Conservation (phyloP, 2,888 invertebrate species). For the Aporophyla lueneburgensis region DNA sequence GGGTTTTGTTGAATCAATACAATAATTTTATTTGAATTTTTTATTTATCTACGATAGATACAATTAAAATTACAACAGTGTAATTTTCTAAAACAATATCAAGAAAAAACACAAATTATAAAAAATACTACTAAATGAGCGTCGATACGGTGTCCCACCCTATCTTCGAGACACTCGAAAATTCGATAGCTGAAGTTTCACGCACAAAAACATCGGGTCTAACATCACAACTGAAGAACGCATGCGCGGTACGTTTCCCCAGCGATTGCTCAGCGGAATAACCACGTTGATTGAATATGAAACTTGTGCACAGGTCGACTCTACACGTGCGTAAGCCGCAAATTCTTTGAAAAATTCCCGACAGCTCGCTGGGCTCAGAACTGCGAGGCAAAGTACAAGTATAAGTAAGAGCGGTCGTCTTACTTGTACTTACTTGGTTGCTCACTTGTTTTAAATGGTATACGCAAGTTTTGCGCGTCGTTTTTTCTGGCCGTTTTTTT, state of each 20-base stretch:
- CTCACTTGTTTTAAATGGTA: slow-evolving; percentile 76
- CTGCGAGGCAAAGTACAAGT: slow-evolving; percentile 65
- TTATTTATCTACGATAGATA: not conserved
- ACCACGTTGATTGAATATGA: slow-evolving; percentile 89
- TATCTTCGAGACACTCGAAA: slow-evolving; percentile 60
- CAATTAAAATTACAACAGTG: not conserved
- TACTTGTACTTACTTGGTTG: slow-evolving; percentile 75
- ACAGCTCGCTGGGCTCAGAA: slow-evolving; percentile 61
- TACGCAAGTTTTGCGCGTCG: slow-evolving; percentile 64
- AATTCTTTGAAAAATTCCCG: slow-evolving; percentile 73
- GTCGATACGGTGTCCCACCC: slow-evolving; percentile 25
- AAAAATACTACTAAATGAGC: not conserved
- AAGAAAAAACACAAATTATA: not conserved
- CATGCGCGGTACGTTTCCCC: slow-evolving; percentile 80
- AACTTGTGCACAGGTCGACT: slow-evolving; percentile 88
- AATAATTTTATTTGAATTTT: not conserved
- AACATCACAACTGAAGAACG: slow-evolving; percentile 81
- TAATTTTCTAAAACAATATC: not conserved
- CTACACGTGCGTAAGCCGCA: slow-evolving; percentile 81
- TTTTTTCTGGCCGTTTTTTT: slow-evolving; percentile 48
- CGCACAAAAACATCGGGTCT: slow-evolving; percentile 63
- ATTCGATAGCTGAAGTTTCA: slow-evolving; percentile 61
- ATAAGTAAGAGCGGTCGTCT: slow-evolving; percentile 67
- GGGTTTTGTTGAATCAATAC: not conserved
- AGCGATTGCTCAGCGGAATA: slow-evolving; percentile 84